phyloP scores from a whole-genome alignment of 35 echinoderm and acorn worm genomes.

The Apostichopus californicus region DNA sequence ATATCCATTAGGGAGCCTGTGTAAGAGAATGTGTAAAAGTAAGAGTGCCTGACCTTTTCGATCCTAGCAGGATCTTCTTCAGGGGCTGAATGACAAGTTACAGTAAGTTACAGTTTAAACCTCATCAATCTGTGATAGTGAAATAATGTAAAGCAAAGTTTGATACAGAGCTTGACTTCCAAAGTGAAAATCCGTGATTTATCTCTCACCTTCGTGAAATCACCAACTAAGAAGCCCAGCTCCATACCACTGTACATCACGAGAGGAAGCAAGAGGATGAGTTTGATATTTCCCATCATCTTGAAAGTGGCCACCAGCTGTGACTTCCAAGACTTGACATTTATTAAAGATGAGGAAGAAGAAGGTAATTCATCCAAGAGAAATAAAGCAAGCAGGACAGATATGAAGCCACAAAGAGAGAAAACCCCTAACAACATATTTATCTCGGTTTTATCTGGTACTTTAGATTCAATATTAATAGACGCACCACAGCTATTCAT shows the following conservation, averaged over 20 bases:
- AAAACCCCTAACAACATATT: background rate
- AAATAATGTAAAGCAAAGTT: no score
- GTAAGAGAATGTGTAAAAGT: no score
- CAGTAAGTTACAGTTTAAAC: no score
- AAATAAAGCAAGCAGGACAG: background rate
- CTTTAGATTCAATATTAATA: background rate
- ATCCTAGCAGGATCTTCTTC: no score
- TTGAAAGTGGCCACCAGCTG: background rate
- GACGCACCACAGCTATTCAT: background rate
- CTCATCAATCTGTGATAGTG: no score
- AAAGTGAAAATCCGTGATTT: no score
- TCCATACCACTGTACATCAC: slow-evolving; percentile 54
- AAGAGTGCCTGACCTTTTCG: no score
- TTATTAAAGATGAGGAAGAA: background rate
- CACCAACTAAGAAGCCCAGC: slow-evolving; percentile 44
- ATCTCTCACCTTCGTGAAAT: slow-evolving; percentile 53
- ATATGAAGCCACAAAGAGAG: background rate
- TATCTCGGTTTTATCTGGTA: background rate
- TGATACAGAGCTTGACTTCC: no score
- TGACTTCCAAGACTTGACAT: background rate
- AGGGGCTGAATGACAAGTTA: no score
- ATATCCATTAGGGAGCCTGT: no score
- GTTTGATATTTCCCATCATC: background rate
- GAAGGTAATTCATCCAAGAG: background rate
- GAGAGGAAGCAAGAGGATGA: slow-evolving; percentile 45